Percentiles rank a stretch among this genome's conserved stretches.
These are phyloP conservation scores for Palythoa grandis DNA, from an alignment of 92 coral and sea anemone genomes.

Conservation along the genomic window DNA sequence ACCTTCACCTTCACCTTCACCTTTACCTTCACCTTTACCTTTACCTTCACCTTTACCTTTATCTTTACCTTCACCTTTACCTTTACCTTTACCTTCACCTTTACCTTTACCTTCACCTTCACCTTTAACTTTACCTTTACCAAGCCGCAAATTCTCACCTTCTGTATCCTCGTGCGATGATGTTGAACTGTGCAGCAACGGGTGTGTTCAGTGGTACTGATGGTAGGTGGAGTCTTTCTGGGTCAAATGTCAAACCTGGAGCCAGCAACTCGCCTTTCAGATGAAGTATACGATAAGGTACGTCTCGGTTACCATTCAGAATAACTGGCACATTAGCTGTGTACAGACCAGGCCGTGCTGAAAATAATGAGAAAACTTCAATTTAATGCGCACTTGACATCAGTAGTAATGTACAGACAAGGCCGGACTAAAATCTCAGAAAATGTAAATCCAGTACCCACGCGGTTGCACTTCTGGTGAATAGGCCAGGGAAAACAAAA, in stretches of 20 bases:
- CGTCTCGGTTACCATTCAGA: slow-evolving; percentile 77
- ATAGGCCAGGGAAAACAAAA: too few relatives aligned
- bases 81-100: too few relatives aligned
- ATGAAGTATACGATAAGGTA: slow-evolving; percentile 87
- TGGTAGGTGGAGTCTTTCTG: slow-evolving; percentile 66
- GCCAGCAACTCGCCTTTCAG: slow-evolving; percentile 83
- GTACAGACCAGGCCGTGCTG: slow-evolving; percentile 87
- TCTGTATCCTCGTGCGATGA: slow-evolving; percentile 91
- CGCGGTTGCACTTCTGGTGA: too few relatives aligned
- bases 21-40: too few relatives aligned
- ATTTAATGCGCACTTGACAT: not conserved
- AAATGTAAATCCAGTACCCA: too few relatives aligned
- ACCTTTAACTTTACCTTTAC: too few relatives aligned
- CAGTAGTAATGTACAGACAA: too few relatives aligned
- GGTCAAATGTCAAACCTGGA: slow-evolving; percentile 79
- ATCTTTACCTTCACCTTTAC: too few relatives aligned
- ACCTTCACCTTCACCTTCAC: too few relatives aligned
- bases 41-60: too few relatives aligned
- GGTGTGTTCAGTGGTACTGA: slow-evolving; percentile 90
- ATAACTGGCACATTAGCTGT: slow-evolving; percentile 88
- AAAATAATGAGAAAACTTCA: not conserved
- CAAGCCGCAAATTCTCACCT: slow-evolving; percentile 54
- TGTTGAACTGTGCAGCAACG: slow-evolving; percentile 77
- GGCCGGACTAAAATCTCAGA: too few relatives aligned
- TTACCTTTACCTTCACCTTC: too few relatives aligned